Base-by-base conservation (phyloP, 1,140 invertebrate species). In the Bombus difficillimus region DNA sequence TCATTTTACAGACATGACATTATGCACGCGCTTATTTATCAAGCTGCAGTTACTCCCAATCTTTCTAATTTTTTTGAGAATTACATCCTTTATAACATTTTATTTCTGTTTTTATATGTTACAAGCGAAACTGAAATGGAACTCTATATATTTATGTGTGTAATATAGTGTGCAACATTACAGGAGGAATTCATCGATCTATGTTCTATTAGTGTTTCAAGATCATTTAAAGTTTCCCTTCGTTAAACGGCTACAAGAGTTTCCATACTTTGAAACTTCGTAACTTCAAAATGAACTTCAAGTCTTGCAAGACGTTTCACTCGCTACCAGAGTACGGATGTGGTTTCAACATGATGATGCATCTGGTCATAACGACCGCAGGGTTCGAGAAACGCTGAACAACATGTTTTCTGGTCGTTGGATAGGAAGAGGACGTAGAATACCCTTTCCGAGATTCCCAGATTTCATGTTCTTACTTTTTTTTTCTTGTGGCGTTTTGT, bases 301-400 rank as follows among this genome's bases (percentile, higher is more conserved):
- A 71, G 37, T 39, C 32, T 13, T 28, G 37, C 8, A 28, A 71
- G 69, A 39, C 69, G 69, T 71, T 71, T 37, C 9, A 15, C 25
- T 41, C 66, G 66, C 66, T 22, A 25, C 15, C 68, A 28, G 10
- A 25, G 4, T 39, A 39, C 68, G 68, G 68, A 71, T 71, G 68
- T 71, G 68, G 68, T 39, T 71, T 28, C 68, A 71, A 37, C 68
- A 5, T 28, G 37, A 71, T 71, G 68, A 22, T 39, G 37, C 68
- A 28, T 34, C 68, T 34, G 68, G 22, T 39, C 25, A 71, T 34
- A 71, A 71, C 37, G 37, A 71, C 68, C 68, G 34, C 34, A 34
- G 68, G 32, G 37, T 71, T 71, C 68, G 68, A 39, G 32, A 39
- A 71, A 71, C 68, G 37, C 37, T 71, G 32, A 71, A 71, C 32